Evolutionary conservation across 2,888 invertebrate species (phyloP), one percentile per base, ranked within the genome.

Genomic region (Pogonocherus hispidulus): DNA sequence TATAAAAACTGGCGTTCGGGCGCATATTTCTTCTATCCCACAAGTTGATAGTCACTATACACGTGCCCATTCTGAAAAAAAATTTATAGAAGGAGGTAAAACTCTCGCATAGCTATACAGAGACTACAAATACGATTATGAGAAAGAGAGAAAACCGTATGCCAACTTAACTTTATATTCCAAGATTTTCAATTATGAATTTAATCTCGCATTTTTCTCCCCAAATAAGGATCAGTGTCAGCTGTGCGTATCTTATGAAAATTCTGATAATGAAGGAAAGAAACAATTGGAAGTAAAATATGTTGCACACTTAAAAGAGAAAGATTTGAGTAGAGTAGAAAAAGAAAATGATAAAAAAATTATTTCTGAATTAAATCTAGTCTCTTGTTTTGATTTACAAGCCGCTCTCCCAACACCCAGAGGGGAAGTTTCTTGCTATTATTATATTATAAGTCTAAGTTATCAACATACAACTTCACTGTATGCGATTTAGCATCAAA

Each of bases 1-100:
- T n/a, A n/a, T n/a, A n/a, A n/a, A n/a, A n/a, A n/a, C n/a, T n/a
- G n/a, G n/a, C n/a, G n/a, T n/a, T n/a, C n/a, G n/a, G n/a, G n/a
- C n/a, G n/a, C n/a, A n/a, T n/a, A n/a, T n/a, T n/a, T n/a, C n/a
- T n/a, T n/a, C n/a, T n/a, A n/a, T n/a, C n/a, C n/a, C n/a, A n/a
- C n/a, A n/a, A n/a, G n/a, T n/a, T n/a, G n/a, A n/a, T n/a, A 71
- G 71, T 52, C 66, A 63, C 47, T 71, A 71, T 63, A 69, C 55
- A 59, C 41, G 69, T 9, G 62, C 63, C 14, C 59, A 67, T 52
- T 19, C 52, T 22, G 35, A 66, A 64, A 71, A 69, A 51, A 8
- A 44, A 19, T 69, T 66, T 51, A 69, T 68, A 8, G 66, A 71
- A 3, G 68, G 59, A 46, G 27, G 68, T 52, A 71, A 69, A 47